Conservation (phyloP, 2,113 vertebrate genomes). For the Mixornis gularis region DNA sequence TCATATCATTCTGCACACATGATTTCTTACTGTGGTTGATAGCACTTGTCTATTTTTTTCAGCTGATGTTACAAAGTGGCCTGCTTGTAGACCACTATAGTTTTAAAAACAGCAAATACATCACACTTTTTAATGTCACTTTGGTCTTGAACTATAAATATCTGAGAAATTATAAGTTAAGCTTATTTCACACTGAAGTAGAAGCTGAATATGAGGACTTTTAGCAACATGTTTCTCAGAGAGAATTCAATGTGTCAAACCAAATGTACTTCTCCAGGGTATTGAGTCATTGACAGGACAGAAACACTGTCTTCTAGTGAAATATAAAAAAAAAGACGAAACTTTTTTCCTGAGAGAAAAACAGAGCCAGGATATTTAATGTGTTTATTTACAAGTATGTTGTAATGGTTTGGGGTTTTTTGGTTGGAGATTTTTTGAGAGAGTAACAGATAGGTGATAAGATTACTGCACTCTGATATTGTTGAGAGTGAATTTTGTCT, state of each 20-base stretch:
- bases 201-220: neutral
- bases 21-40: neutral
- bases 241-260: neutral
- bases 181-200: neutral
- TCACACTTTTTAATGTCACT: neutral
- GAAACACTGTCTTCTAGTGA: neutral
- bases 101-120: neutral
- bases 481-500: neutral
- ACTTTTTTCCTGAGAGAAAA: neutral
- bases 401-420: neutral
- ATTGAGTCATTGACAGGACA: neutral
- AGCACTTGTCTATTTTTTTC: neutral
- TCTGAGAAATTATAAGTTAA: slow-evolving; percentile 3
- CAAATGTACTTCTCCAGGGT: neutral
- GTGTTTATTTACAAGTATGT: neutral
- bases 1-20: neutral
- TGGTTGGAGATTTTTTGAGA: neutral
- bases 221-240: neutral
- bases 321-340: neutral
- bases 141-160: neutral
- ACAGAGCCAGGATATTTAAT: neutral
- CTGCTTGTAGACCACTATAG: neutral
- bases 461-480: neutral
- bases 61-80: neutral
- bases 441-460: neutral